Base-by-base conservation (phyloP, 2,113 vertebrate genomes). In the Engraulis encrasicolus region DNA sequence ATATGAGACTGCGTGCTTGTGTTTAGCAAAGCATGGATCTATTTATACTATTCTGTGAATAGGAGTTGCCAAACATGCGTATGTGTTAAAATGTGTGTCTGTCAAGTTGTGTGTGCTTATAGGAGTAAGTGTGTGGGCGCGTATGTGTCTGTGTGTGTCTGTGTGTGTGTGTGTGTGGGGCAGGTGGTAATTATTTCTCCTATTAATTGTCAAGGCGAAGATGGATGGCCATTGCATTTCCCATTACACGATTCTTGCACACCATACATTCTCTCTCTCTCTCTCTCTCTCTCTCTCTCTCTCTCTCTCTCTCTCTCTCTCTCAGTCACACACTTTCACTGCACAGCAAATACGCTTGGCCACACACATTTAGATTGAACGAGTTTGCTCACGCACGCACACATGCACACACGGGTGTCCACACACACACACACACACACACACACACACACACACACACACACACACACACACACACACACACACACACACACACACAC, bases 161-260 rank as follows among this genome's bases (percentile, higher is more conserved):
- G 52, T 61, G 38, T 84, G 14, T 37, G 17, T 66, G 38, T 83
- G 50, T 61, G 71, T 83, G 71, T 78, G 31, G 78, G 74, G 18
- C 9, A 66, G 71, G 61, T 82, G n/a, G 40, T 66, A 66, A 66
- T 66, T 66, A 66, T 66, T 66, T 66, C 23, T 66, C 58, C 4
- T 31, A 66, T 66, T 66, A 66, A 66, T 66, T 66, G 58, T 66
- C 58, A 66, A 66, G 58, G n/a, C 27, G 23, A 66, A 66, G 58
- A 66, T 66, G 58, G 58, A 66, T 66, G 58, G 58, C 23, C 23
- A 23, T 66, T 66, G 7, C 58, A 66, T 66, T 66, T 66, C 58
- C 58, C 27, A 66, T 66, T 54, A 81, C 49, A 23, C 80, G 2
- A 66, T 6, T 38, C 58, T 5, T 58, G 58, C 20, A 9, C 38